phyloP scores from a whole-genome alignment of 2,113 vertebrate genomes.

The Semicossyphus pulcher region DNA sequence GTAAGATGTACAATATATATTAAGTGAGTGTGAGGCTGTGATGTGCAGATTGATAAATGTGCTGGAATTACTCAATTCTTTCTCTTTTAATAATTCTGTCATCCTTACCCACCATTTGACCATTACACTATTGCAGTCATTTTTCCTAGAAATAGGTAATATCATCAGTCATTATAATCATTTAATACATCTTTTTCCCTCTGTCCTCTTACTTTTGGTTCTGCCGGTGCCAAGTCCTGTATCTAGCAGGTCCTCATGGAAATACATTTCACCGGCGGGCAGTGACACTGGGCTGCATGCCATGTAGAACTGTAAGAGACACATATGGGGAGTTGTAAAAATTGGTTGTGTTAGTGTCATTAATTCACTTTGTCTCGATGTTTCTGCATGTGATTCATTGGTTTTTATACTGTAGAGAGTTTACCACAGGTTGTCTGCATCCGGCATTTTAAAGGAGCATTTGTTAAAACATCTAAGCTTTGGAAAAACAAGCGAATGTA shows the following conservation, averaged over 20 bases:
- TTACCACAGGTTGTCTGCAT: constrained; percentile 31
- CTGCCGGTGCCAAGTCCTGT: constrained; percentile 64
- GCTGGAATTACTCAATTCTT: constrained; percentile 80
- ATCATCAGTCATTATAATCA: constrained; percentile 85
- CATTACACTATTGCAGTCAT: constrained; percentile 79
- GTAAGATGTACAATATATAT: constrained; percentile 77
- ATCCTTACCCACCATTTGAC: constrained; percentile 78
- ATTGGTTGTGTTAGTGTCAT: constrained; percentile 66
- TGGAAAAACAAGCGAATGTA: not conserved
- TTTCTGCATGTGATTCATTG: constrained; percentile 70
- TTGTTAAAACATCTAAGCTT: not conserved
- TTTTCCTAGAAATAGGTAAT: constrained; percentile 78
- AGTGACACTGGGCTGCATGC: constrained; percentile 60
- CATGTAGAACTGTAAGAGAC: constrained; percentile 64
- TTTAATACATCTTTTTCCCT: constrained; percentile 83
- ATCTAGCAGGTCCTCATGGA: constrained; percentile 61
- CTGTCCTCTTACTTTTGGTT: constrained; percentile 59
- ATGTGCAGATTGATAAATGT: constrained; percentile 83
- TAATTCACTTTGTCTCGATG: constrained; percentile 72
- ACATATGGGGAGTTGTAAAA: constrained; percentile 72
- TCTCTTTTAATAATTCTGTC: constrained; percentile 86
- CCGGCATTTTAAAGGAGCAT: not conserved
- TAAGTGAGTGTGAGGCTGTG: constrained; percentile 69
- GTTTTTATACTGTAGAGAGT: constrained; percentile 47
- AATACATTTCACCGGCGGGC: constrained; percentile 60